Percentiles rank a stretch among this genome's conserved stretches.
These are phyloP conservation scores for Chrysaora quinquecirrha DNA, from an alignment of 30 jellyfish, hydroid and myxozoan species.

Conservation along the genomic window DNA sequence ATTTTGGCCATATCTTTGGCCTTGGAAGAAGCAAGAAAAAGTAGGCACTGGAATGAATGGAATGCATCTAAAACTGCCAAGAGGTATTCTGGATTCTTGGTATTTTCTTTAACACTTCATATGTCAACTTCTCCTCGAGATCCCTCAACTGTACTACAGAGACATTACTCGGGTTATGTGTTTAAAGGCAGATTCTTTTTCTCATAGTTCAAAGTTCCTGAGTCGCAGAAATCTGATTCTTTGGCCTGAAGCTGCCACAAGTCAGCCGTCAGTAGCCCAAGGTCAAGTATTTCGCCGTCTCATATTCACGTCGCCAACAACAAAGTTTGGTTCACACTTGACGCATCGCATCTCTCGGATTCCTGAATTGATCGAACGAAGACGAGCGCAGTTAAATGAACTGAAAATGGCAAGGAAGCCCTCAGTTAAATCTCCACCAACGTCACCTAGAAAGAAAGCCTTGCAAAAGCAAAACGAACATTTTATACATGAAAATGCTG, in stretches of 20 bases:
- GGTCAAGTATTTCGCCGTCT: slow-evolving; percentile 16
- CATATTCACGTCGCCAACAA: slow-evolving; percentile 46
- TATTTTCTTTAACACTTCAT: too few species aligned
- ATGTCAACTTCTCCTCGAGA: not conserved
- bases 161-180: not conserved
- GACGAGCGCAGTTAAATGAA: slow-evolving; percentile 61
- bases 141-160: not conserved
- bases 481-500: slow-evolving; percentile 53
- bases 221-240: slow-evolving; percentile 41
- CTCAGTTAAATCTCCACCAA: slow-evolving; percentile 54
- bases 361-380: slow-evolving; percentile 63
- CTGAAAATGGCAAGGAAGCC: slow-evolving; percentile 22
- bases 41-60: not conserved
- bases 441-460: slow-evolving; percentile 64
- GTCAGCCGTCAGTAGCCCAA: slow-evolving; percentile 10
- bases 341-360: slow-evolving; percentile 68
- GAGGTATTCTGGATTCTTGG: not conserved
- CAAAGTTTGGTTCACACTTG: slow-evolving; percentile 66
- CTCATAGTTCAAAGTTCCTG: slow-evolving; percentile 1
- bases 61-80: not conserved
- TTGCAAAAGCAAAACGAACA: slow-evolving; percentile 49
- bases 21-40: not conserved
- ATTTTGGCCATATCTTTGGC: not conserved
- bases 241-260: slow-evolving; percentile 50
- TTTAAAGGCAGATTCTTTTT: not conserved